These are phyloP conservation scores for Stictocephala bisonia DNA, from an alignment of 2,888 invertebrate species.

Conservation along the genomic window DNA sequence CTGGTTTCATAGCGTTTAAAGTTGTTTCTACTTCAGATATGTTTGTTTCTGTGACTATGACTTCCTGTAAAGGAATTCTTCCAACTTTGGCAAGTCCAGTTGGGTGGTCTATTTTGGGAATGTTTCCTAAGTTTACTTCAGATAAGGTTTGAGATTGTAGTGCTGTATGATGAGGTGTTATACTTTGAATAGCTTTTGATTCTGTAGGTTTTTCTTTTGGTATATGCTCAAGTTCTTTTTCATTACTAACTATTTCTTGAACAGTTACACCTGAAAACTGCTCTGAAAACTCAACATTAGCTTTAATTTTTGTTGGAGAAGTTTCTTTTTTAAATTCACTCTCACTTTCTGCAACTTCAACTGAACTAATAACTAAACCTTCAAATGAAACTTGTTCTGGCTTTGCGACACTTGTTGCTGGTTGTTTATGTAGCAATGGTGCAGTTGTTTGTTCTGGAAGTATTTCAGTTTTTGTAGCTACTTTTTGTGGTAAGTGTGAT, in stretches of 20 bases:
- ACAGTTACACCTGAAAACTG: slow-evolving; percentile 63
- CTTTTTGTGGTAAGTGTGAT: slow-evolving; percentile 66
- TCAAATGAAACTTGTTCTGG: slow-evolving; percentile 60
- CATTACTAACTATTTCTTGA: slow-evolving; percentile 65
- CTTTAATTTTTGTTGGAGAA: slow-evolving; percentile 69
- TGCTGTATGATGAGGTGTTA: slow-evolving; percentile 57
- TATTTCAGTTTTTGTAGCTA: slow-evolving; percentile 67
- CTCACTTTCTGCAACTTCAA: slow-evolving; percentile 68
- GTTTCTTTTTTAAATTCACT: slow-evolving; percentile 64
- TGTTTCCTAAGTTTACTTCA: slow-evolving; percentile 60
- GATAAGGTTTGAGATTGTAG: slow-evolving; percentile 60
- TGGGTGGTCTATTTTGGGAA: slow-evolving; percentile 55
- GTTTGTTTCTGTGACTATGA: slow-evolving; percentile 60
- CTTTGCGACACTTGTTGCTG: slow-evolving; percentile 64
- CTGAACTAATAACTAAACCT: slow-evolving; percentile 58
- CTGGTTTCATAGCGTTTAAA: slow-evolving; percentile 50
- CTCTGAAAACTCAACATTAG: slow-evolving; percentile 58
- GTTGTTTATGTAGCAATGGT: slow-evolving; percentile 63
- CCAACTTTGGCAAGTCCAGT: slow-evolving; percentile 57
- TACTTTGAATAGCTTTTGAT: slow-evolving; percentile 56
- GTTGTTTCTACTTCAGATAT: slow-evolving; percentile 58
- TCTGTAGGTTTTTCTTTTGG: slow-evolving; percentile 62
- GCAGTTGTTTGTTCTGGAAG: slow-evolving; percentile 65
- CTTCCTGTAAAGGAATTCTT: slow-evolving; percentile 57
- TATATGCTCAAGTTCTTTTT: slow-evolving; percentile 65